Base-by-base conservation (phyloP, 2,797 vertebrate genomes). In the Centropyge bicolor region DNA sequence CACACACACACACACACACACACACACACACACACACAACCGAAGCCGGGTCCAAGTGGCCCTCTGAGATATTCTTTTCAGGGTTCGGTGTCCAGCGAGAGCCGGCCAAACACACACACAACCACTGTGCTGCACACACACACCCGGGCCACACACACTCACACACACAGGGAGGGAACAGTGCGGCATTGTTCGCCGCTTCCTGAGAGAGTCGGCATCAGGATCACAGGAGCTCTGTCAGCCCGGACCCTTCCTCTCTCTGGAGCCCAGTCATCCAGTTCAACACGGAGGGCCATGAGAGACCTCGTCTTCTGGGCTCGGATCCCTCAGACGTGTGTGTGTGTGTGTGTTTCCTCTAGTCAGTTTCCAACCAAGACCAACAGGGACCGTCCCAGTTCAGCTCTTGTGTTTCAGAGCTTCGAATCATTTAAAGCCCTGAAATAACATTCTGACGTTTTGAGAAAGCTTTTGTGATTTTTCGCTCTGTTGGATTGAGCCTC, bases 31-130 rank as follows among this genome's bases (percentile, higher is more conserved):
- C 46, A 74, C 24, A 75, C 40, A 84, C 54, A 76, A 77, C 62
- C 75, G 64, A 70, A 59, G 76, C 78, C 43, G n/a, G 56, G 76
- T 85, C 86, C 83, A 89, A 92, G 88, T 87, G 81, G 82, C 63
- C 88, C 82, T 82, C 87, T 75, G 86, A 92, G 92, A 92, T 92
- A 91, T 90, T 92, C 86, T 89, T 91, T 92, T 90, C 89, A 89
- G 88, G 80, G 75, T 82, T 90, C 75, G 84, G 81, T 90, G 91
- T 92, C 89, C 86, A 67, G 69, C 3, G 17, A 80, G 74, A 49
- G 61, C 73, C 60, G 45, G 59, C 75, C 83, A 84, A 82, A 72
- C 72, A 76, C 74, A 69, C 62, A 72, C 66, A 72, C 57, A 48
- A 12, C 31, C 65, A 72, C 64, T 46, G 52, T 48, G 0, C 10